Conservation (phyloP, 2,113 vertebrate genomes). For the Clupea harengus region DNA sequence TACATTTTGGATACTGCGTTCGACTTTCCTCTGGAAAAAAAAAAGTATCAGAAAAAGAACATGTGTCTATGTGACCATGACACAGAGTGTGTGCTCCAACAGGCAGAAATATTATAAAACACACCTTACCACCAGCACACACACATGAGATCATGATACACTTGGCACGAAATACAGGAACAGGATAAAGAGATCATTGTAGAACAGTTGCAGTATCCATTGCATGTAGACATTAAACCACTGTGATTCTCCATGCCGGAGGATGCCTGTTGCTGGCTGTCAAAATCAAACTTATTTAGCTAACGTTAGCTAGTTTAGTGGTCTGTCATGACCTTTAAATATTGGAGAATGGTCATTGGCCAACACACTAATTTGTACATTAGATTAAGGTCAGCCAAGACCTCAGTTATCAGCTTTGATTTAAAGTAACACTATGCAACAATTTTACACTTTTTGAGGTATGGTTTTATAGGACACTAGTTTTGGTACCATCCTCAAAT, state of each 20-base stretch:
- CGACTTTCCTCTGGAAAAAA: constrained; percentile 81
- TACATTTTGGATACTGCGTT: constrained; percentile 82
- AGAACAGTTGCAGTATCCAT: too few relatives aligned
- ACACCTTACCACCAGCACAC: too few relatives aligned
- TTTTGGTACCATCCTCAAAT: too few relatives aligned
- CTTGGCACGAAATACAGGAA: too few relatives aligned
- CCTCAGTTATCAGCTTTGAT: not conserved
- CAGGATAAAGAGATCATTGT: too few relatives aligned
- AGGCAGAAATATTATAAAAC: constrained; percentile 23
- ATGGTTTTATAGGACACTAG: too few relatives aligned
- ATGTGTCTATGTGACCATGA: not conserved
- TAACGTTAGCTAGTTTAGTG: not conserved
- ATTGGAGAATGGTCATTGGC: too few relatives aligned
- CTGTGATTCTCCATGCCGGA: not conserved
- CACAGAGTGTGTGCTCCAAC: constrained; percentile 10
- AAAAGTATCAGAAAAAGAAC: constrained; percentile 6
- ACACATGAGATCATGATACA: too few relatives aligned
- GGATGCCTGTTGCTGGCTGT: too few relatives aligned
- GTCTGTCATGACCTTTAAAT: not conserved
- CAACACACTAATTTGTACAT: too few relatives aligned
- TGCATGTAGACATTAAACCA: not conserved
- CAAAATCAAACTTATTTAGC: not conserved
- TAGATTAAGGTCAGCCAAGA: not conserved
- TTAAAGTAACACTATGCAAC: too few relatives aligned
- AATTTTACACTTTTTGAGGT: too few relatives aligned